Conservation (phyloP, 53 echinoderm and acorn worm genomes). For the Apostichopus leukothele region DNA sequence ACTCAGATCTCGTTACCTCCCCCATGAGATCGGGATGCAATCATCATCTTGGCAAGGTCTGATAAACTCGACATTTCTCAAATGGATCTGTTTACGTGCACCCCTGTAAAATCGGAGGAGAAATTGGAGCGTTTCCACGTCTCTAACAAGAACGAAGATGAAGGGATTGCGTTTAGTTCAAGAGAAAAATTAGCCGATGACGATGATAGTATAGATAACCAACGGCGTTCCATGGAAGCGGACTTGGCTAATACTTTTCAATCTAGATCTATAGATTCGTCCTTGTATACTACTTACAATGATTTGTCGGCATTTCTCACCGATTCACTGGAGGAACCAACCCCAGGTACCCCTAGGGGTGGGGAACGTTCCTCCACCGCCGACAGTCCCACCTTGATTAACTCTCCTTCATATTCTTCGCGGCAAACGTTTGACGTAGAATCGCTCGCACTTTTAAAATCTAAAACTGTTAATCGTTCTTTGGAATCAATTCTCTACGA, state of each 20-base stretch:
- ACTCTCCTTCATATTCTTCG: background rate
- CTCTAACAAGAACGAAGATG: background rate
- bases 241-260: constrained; percentile 66
- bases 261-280: constrained; percentile 68
- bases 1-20: constrained; percentile 32
- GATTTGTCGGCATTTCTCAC: constrained; percentile 65
- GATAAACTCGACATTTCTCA: background rate
- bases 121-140: constrained; percentile 22
- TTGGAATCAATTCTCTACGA: constrained; percentile 23
- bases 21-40: constrained; percentile 7
- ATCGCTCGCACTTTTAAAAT: background rate
- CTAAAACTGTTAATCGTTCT: constrained; percentile 40
- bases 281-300: constrained; percentile 80
- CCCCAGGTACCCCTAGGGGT: background rate
- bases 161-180: constrained; percentile 12
- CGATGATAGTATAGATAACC: background rate
- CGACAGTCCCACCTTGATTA: constrained; percentile 2
- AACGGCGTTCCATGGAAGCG: constrained; percentile 54
- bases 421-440: constrained; percentile 16
- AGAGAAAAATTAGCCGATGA: constrained; percentile 24
- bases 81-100: constrained; percentile 67
- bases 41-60: background rate
- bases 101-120: constrained; percentile 22
- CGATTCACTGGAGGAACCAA: constrained; percentile 8
- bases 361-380: background rate